These are phyloP conservation scores for Salvelinus alpinus DNA, from an alignment of 2,113 vertebrate genomes.

Conservation along the genomic window DNA sequence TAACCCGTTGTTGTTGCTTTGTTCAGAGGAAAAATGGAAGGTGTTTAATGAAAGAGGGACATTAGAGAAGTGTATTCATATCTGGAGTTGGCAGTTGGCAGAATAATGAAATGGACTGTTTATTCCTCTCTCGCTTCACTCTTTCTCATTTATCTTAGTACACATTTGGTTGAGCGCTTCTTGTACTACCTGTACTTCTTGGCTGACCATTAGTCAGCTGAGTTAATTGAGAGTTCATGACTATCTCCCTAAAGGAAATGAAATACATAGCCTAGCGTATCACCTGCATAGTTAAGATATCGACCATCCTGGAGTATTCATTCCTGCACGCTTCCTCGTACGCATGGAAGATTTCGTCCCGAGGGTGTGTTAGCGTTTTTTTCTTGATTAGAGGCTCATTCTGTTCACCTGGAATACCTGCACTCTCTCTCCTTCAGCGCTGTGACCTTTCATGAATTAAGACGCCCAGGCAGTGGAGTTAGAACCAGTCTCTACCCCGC, in stretches of 20 bases:
- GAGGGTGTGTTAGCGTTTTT: slow-evolving; percentile 63
- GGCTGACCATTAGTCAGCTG: no score
- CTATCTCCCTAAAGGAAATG: no score
- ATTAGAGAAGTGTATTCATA: neutral
- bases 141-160: neutral
- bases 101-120: neutral
- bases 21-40: neutral
- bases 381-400: slow-evolving; percentile 65
- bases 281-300: no score
- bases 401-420: slow-evolving; percentile 69
- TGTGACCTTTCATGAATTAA: slow-evolving; percentile 72
- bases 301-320: slow-evolving; percentile 26
- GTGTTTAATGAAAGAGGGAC: neutral
- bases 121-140: neutral
- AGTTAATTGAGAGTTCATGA: no score
- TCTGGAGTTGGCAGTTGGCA: neutral
- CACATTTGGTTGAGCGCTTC: no score
- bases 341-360: slow-evolving; percentile 47
- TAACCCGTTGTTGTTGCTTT: neutral
- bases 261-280: no score
- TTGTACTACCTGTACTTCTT: no score
- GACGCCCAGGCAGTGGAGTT: slow-evolving; percentile 43
- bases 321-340: slow-evolving; percentile 28
- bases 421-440: slow-evolving; percentile 42
- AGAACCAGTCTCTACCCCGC: slow-evolving; percentile 54